A percentile compares a stretch with the other conserved stretches of the same genome.
Conservation (phyloP, 2,113 vertebrate genomes). For the Crotophaga sulcirostris region DNA sequence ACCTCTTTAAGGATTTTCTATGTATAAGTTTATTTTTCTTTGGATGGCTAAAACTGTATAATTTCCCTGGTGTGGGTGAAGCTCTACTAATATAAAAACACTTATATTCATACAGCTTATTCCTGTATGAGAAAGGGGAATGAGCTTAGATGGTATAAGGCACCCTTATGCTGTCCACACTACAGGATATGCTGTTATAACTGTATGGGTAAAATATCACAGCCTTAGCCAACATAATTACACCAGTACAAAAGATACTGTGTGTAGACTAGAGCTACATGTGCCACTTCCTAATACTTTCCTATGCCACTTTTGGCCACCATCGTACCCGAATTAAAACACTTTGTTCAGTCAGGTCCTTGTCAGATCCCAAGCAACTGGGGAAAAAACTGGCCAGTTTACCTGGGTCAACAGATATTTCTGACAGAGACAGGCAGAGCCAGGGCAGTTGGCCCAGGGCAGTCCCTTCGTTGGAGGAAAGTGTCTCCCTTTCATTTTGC, state of each 20-base stretch:
- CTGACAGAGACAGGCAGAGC: not conserved
- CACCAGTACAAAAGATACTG: slow-evolving; percentile 35
- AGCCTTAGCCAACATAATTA: slow-evolving; percentile 20
- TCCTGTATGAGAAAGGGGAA: not conserved
- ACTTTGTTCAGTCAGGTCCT: not conserved
- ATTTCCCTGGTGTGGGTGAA: slow-evolving; percentile 18
- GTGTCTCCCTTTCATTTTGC: not conserved
- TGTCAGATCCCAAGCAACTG: not conserved
- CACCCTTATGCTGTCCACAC: slow-evolving; percentile 24
- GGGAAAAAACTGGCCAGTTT: not conserved
- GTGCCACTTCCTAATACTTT: slow-evolving; percentile 11
- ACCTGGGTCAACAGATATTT: not conserved
- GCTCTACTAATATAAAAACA: not conserved
- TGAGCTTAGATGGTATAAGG: not conserved
- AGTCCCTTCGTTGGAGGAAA: not conserved
- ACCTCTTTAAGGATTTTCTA: not conserved
- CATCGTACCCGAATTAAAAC: not conserved
- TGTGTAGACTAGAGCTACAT: not conserved
- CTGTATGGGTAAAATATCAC: slow-evolving; percentile 32
- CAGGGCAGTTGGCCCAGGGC: not conserved
- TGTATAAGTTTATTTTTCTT: not conserved
- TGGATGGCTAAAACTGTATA: not conserved
- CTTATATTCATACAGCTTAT: not conserved
- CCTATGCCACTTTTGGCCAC: slow-evolving; percentile 24
- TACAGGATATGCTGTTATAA: slow-evolving; percentile 18